Evolutionary conservation across 2,113 vertebrate genomes (phyloP).

Genomic region (Apteryx owenii): DNA sequence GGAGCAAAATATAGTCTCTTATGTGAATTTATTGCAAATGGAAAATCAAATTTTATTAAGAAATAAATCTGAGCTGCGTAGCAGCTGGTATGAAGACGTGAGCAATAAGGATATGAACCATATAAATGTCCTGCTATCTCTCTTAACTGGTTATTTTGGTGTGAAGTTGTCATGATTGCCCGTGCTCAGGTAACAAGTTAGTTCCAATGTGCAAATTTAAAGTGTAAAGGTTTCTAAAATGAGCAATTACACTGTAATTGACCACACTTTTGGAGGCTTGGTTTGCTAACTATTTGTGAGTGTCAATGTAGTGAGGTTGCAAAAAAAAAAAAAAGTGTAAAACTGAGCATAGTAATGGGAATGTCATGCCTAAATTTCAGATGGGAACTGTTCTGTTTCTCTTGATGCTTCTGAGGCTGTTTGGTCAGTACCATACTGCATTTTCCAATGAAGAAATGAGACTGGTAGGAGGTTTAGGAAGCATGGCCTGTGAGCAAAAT

Average conservation of each 20-base stretch:
- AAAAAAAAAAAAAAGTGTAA: neutral
- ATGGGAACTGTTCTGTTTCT: too few relatives aligned
- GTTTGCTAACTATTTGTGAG: neutral
- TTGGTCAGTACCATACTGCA: rapidly evolving
- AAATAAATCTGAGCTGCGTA: neutral
- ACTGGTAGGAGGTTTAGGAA: neutral
- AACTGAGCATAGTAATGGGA: neutral
- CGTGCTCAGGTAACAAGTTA: neutral
- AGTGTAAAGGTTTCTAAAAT: neutral
- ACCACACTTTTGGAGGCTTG: neutral
- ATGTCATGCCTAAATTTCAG: neutral
- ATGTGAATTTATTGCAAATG: neutral
- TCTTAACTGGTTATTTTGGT: neutral
- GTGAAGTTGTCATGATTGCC: rapidly evolving
- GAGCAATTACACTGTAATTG: neutral
- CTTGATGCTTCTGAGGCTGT: neutral
- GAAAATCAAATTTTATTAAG: neutral
- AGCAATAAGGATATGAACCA: neutral
- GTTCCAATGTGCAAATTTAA: neutral
- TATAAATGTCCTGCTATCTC: neutral
- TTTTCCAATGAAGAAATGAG: neutral
- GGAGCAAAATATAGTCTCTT: neutral
- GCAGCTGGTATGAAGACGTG: neutral
- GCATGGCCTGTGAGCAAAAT: neutral
- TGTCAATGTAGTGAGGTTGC: neutral